Percentiles rank a stretch among this genome's conserved stretches.
Conservation (phyloP, 2,888 invertebrate genomes). For the Oscheius sp. region DNA sequence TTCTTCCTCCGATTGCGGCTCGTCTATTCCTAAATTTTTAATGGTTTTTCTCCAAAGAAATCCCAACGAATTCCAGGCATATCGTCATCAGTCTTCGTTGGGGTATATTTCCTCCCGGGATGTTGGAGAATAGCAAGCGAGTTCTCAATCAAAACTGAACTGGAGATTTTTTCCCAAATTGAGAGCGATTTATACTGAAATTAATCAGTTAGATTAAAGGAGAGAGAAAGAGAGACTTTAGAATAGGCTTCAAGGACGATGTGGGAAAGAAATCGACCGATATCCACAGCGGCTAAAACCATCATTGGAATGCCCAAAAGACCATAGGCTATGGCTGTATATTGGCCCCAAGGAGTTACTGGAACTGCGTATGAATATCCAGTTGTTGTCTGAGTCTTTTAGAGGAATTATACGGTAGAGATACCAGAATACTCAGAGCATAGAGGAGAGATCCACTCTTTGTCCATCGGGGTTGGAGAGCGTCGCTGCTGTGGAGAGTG, state of each 20-base stretch:
- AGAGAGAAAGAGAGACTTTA: constrained; percentile 45
- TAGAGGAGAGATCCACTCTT: constrained; percentile 64
- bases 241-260: constrained; percentile 61
- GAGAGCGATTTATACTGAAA: constrained; percentile 23
- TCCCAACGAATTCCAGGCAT: constrained; percentile 6
- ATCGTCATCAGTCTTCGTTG: constrained; percentile 10
- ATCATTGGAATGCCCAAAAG: constrained; percentile 65
- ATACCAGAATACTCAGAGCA: constrained; percentile 67
- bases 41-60: too few relatives aligned
- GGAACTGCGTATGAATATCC: constrained; percentile 67
- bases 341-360: constrained; percentile 63
- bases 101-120: neutral
- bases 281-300: constrained; percentile 69
- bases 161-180: constrained; percentile 18
- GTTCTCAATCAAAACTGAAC: neutral
- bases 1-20: constrained; percentile 19
- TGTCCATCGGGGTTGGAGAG: constrained; percentile 65
- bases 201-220: too few relatives aligned
- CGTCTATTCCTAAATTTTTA: constrained; percentile 19
- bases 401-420: neutral
- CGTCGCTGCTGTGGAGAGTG: constrained; percentile 45
- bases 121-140: neutral
- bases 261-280: constrained; percentile 69
- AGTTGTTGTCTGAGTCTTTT: constrained; percentile 57
- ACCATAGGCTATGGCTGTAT: constrained; percentile 66